Evolutionary conservation across 2,888 invertebrate genomes (phyloP).

Genomic region (Melieria omissa): DNA sequence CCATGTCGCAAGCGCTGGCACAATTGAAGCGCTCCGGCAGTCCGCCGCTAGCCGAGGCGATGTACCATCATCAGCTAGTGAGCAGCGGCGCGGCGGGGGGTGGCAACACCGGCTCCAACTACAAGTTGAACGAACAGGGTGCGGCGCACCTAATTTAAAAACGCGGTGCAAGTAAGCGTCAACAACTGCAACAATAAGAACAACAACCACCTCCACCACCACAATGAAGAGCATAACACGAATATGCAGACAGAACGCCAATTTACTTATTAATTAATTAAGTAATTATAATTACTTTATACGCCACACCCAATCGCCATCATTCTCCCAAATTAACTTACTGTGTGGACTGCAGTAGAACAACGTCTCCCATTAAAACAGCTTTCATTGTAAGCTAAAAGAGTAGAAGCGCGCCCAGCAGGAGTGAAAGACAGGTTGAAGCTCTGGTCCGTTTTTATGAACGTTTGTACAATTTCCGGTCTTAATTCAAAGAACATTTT

Average conservation of each 20-base stretch:
- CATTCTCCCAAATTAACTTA: background rate
- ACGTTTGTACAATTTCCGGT: no score
- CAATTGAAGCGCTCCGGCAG: constrained; percentile 68
- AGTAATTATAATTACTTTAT: background rate
- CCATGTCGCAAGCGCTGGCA: constrained; percentile 53
- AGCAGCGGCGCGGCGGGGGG: constrained; percentile 62
- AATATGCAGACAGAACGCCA: constrained; percentile 12
- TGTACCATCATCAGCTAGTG: constrained; percentile 78
- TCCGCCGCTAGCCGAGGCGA: constrained; percentile 72
- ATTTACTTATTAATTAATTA: constrained; percentile 12
- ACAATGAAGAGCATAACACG: background rate
- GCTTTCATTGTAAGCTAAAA: no score
- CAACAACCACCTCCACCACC: constrained; percentile 3
- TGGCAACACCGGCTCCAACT: constrained; percentile 20
- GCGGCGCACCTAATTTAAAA: constrained; percentile 38
- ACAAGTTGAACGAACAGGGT: constrained; percentile 41
- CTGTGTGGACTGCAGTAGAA: background rate
- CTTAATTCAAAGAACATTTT: no score
- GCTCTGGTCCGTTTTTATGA: no score
- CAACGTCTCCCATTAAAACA: background rate
- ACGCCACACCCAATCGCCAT: background rate
- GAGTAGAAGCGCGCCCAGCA: no score
- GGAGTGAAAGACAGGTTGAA: no score
- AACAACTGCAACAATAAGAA: constrained; percentile 16
- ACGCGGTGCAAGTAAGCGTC: background rate